phyloP scores from a whole-genome alignment of 2,888 invertebrate species.

The Adelphocoris suturalis region DNA sequence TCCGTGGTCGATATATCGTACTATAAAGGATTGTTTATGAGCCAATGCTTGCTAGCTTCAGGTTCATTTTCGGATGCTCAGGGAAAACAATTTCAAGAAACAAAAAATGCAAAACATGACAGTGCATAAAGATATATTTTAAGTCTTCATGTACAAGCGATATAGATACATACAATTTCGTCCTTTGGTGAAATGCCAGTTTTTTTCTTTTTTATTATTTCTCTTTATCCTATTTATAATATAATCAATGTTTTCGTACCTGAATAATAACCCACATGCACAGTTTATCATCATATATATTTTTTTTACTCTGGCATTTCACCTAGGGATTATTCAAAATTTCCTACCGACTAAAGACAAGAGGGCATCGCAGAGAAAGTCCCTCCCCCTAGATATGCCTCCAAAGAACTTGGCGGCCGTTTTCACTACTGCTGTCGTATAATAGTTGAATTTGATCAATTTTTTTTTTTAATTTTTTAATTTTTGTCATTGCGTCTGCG shows the following conservation, averaged over 20 bases:
- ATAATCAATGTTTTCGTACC: conserved; percentile 56
- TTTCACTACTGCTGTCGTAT: conserved; percentile 66
- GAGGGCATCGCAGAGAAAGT: conserved; percentile 56
- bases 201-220: conserved; percentile 50
- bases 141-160: conserved; percentile 88
- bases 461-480: conserved; percentile 15
- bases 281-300: conserved; percentile 10
- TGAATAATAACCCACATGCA: conserved; percentile 69
- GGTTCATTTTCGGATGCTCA: too few relatives aligned
- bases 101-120: conserved; percentile 18
- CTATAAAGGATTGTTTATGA: too few relatives aligned
- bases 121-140: conserved; percentile 88
- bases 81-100: too few relatives aligned
- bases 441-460: conserved; percentile 64
- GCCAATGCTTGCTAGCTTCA: too few relatives aligned
- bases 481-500: conserved; percentile 32
- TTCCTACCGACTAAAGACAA: conserved; percentile 65
- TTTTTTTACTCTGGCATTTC: conserved; percentile 61
- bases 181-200: conserved; percentile 66
- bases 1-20: too few relatives aligned
- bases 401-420: conserved; percentile 52
- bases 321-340: conserved; percentile 48
- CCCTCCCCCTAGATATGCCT: conserved; percentile 55
- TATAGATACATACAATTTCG: conserved; percentile 76
- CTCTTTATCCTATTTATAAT: too few relatives aligned